Conservation (phyloP, 2,888 invertebrate genomes). For the Drosophila koepferae region DNA sequence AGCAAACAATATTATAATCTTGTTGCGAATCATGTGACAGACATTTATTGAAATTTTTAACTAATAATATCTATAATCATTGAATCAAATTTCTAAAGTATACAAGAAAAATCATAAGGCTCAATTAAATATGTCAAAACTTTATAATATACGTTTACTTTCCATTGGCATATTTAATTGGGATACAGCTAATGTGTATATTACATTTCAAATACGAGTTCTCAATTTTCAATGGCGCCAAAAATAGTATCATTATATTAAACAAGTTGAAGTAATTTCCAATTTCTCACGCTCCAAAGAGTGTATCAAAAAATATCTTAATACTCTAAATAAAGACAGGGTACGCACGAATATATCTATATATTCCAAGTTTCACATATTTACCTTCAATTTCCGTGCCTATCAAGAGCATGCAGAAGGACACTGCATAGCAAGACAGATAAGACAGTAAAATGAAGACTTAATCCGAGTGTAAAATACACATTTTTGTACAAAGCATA, state of each 20-base stretch:
- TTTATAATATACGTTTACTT: not conserved
- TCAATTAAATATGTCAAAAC: no score
- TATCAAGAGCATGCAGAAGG: not conserved
- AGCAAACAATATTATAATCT: not conserved
- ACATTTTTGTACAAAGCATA: not conserved
- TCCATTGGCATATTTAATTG: not conserved
- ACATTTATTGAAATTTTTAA: not conserved
- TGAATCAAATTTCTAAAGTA: not conserved
- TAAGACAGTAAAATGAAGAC: no score
- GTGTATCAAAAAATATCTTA: not conserved
- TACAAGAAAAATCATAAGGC: not conserved
- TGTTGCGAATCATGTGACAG: not conserved
- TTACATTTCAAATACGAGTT: not conserved
- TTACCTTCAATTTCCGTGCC: not conserved
- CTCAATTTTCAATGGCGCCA: not conserved
- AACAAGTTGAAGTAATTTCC: not conserved
- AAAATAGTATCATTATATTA: not conserved
- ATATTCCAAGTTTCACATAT: not conserved
- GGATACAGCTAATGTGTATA: not conserved
- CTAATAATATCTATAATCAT: no score
- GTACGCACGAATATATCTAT: not conserved
- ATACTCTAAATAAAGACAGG: not conserved
- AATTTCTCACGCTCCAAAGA: not conserved
- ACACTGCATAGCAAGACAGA: not conserved
- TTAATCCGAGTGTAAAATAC: not conserved